Evolutionary conservation across 2,113 vertebrate species (phyloP).

Genomic region (Thymallus thymallus): DNA sequence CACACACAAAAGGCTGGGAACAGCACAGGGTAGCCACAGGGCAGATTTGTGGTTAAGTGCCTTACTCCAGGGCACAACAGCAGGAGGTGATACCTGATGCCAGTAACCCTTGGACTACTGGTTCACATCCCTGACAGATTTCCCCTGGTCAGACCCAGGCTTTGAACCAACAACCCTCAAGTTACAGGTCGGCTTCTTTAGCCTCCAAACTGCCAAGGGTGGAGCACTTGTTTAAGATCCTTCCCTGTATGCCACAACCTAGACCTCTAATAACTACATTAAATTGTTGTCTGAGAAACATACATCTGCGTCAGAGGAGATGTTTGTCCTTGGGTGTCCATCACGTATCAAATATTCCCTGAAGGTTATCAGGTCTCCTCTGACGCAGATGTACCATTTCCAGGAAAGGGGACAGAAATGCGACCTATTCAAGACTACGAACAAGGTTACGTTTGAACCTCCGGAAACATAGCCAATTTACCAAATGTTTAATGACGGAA

Average conservation of each 20-base stretch:
- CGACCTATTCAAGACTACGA: conserved; percentile 35
- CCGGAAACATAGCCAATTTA: neutral
- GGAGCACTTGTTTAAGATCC: neutral
- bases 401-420: neutral
- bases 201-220: no score
- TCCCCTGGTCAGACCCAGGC: no score
- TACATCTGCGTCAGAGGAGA: conserved; percentile 31
- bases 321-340: conserved; percentile 41
- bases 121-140: no score
- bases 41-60: no score
- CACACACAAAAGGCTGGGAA: no score
- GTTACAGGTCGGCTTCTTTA: no score
- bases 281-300: neutral
- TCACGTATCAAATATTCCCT: conserved; percentile 32
- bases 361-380: conserved; percentile 43
- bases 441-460: conserved; percentile 28
- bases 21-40: no score
- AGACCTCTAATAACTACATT: neutral
- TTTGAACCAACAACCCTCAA: no score
- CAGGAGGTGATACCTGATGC: no score
- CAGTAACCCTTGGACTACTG: no score
- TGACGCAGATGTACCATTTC: conserved; percentile 31
- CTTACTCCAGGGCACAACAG: no score
- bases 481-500: no score
- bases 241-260: neutral